Base-by-base conservation (phyloP, 2,888 invertebrate genomes). In the Phengaris alcon region DNA sequence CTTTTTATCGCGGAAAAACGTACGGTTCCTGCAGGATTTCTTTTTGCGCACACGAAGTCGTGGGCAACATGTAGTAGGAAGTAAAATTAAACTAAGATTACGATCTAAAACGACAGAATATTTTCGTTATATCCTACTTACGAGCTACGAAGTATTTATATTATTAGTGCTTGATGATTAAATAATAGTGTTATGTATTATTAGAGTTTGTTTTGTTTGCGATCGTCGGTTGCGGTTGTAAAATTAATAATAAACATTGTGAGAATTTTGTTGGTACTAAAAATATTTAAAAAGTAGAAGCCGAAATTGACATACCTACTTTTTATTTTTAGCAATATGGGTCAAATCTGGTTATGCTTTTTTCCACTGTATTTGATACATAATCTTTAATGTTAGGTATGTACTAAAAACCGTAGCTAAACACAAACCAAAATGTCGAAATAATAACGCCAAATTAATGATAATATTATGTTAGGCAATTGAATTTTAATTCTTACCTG, bases 281-380 rank as follows among this genome's bases (percentile, higher is more conserved):
- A 57, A 8, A 59, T 22, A 59, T 15, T 59, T 59, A 22, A 64
- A 35, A 64, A 64, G 0, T 35, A 35, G 10, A 44, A 44, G 64
- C 13, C 3, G 6, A 2, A 6, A 12, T 64, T 13, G 64, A 44
- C 1, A 64, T 44, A 44, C 22, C 22, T 22, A 22, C 22, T 6
- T 44, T 64, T 64, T 64, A 64, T 64, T 35, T 64, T 64, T 35
- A 64, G 64, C 12, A 22, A 64, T 35, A 64, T 64, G 13, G 35
- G 64, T 35, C 35, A 64, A 35, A 64, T 35, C 64, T 52, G 1
- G 4, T 52, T 52, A 52, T 12, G 10, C 35, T 35, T 2, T 35
- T 1, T 64, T 12, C 35, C 15, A 35, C 22, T 44, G 35, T 35
- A 64, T 64, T 35, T 6, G 35, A 35, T 13, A 35, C 64, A 6